These are phyloP conservation scores for Aegithalos caudatus DNA, from an alignment of 2,113 vertebrate species.

Conservation along the genomic window DNA sequence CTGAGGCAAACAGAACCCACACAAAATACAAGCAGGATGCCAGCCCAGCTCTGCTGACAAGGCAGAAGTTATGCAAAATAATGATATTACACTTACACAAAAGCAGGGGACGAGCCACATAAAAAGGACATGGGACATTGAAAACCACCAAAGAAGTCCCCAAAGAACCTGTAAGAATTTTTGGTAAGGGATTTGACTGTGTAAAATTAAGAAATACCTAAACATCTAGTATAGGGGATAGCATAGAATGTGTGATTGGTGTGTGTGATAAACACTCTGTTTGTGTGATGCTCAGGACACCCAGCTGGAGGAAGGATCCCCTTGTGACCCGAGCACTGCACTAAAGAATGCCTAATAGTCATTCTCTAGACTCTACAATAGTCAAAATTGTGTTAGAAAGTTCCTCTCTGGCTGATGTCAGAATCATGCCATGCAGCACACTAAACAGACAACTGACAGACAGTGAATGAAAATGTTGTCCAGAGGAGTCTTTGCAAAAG, in stretches of 20 bases:
- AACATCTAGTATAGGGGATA: no score
- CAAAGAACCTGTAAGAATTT: not conserved
- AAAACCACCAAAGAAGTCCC: not conserved
- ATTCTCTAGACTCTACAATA: not conserved
- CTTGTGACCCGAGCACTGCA: accelerated
- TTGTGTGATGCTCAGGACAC: accelerated
- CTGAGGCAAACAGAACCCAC: not conserved
- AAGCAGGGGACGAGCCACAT: accelerated
- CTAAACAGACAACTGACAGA: not conserved
- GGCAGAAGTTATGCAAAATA: not conserved
- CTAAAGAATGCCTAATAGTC: not conserved
- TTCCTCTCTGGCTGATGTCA: accelerated
- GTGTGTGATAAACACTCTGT: not conserved
- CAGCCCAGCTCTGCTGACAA: not conserved
- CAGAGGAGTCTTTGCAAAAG: not conserved
- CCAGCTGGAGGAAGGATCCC: not conserved
- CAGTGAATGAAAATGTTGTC: not conserved
- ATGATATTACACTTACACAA: accelerated
- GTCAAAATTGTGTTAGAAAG: not conserved
- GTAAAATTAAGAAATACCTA: not conserved
- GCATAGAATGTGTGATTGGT: not conserved
- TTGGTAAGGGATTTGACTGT: not conserved
- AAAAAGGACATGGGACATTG: no score
- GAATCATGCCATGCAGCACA: not conserved
- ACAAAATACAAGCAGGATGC: not conserved